phyloP scores from a whole-genome alignment of 2,888 invertebrate genomes.

The Sarcophaga carnaria region DNA sequence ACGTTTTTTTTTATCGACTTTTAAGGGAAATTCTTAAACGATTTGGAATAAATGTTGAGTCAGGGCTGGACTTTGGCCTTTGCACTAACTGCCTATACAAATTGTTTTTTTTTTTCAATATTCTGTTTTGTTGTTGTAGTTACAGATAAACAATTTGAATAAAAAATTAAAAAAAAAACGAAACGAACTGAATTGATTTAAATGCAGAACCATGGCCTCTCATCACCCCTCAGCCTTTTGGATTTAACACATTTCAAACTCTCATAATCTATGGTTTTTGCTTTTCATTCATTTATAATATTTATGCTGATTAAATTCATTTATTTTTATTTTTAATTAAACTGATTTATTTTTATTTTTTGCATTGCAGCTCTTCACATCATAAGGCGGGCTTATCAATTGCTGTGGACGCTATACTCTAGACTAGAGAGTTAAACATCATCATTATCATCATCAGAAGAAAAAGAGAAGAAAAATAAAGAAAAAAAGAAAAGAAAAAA shows the following conservation, averaged over 20 bases:
- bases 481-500: too few relatives aligned
- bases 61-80: too few relatives aligned
- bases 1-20: too few relatives aligned
- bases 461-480: too few relatives aligned
- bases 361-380: neutral
- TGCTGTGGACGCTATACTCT: too few relatives aligned
- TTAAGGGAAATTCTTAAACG: too few relatives aligned
- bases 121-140: slow-evolving; percentile 21
- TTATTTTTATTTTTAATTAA: slow-evolving; percentile 52
- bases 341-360: slow-evolving; percentile 23
- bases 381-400: too few relatives aligned
- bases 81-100: neutral
- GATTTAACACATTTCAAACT: slow-evolving; percentile 1
- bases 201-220: slow-evolving; percentile 48
- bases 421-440: too few relatives aligned
- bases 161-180: slow-evolving; percentile 23
- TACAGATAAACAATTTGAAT: slow-evolving; percentile 43
- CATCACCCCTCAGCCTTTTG: slow-evolving; percentile 53
- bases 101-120: slow-evolving; percentile 1
- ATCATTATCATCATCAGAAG: too few relatives aligned
- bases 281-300: slow-evolving; percentile 31
- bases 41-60: too few relatives aligned
- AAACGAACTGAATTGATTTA: neutral
- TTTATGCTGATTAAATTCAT: slow-evolving; percentile 62
- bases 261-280: slow-evolving; percentile 33